Evolutionary conservation across 2,888 invertebrate genomes (phyloP).

Genomic region (Drosophila putrida): DNA sequence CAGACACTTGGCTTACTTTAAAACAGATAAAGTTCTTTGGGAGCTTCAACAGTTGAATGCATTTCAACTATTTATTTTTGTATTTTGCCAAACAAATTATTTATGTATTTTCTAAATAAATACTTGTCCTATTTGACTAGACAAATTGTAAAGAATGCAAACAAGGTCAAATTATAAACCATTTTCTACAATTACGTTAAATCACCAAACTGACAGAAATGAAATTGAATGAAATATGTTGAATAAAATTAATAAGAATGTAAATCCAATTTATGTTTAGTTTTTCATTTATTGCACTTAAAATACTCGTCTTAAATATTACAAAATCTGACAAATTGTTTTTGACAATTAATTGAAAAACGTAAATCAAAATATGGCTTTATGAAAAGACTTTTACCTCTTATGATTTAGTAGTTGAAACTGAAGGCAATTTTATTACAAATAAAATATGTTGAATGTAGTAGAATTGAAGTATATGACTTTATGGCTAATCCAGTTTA

Average conservation of each 20-base stretch:
- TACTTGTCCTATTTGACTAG: conserved; percentile 10
- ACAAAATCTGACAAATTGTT: neutral
- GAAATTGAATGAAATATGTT: neutral
- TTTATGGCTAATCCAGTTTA: no score
- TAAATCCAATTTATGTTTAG: neutral
- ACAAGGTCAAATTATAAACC: neutral
- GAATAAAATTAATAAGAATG: neutral
- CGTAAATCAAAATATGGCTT: neutral
- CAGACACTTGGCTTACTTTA: conserved; percentile 7
- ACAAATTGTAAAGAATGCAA: conserved; percentile 1
- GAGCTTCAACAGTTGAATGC: neutral
- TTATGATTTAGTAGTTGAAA: neutral
- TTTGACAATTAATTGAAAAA: neutral
- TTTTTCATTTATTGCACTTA: neutral
- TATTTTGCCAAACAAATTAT: conserved; percentile 1
- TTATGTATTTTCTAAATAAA: conserved; percentile 9
- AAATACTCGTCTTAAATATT: neutral
- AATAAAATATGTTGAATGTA: neutral
- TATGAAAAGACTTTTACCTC: neutral
- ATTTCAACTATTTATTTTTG: conserved; percentile 19
- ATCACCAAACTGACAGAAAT: neutral
- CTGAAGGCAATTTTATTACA: neutral
- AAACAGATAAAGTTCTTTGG: conserved; percentile 3
- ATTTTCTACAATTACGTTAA: neutral
- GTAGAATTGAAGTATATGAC: neutral